These are phyloP conservation scores for Hemicrepidius hirtus DNA, from an alignment of 2,888 invertebrate genomes.

Conservation along the genomic window DNA sequence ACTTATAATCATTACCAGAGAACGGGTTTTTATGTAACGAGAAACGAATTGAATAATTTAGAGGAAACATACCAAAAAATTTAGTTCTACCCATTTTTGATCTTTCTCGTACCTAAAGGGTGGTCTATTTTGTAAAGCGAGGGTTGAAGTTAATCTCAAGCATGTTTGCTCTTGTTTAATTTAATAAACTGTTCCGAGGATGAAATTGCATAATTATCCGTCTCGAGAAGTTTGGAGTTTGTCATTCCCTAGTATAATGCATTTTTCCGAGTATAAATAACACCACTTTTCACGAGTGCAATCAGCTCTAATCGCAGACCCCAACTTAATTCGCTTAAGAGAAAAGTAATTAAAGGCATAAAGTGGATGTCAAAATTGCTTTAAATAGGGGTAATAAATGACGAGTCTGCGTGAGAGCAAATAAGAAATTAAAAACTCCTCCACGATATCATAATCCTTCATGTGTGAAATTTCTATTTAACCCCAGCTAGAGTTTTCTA, in stretches of 20 bases:
- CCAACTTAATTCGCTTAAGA: conserved; percentile 29
- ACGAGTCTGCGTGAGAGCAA: neutral
- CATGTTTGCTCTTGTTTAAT: too few relatives aligned
- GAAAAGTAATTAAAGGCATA: conserved; percentile 23
- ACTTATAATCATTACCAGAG: neutral
- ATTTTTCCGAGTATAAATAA: conserved; percentile 11
- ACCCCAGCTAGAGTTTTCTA: conserved; percentile 9
- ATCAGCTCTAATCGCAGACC: conserved; percentile 13
- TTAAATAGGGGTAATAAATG: neutral
- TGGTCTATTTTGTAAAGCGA: too few relatives aligned
- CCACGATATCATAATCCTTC: neutral
- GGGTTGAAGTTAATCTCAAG: too few relatives aligned
- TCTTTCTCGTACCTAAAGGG: too few relatives aligned
- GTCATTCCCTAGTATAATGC: conserved; percentile 14
- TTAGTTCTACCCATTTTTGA: too few relatives aligned
- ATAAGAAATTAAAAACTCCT: neutral
- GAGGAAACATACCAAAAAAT: too few relatives aligned
- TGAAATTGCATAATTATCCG: conserved; percentile 2
- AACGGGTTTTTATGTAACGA: conserved; percentile 11
- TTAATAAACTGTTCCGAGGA: too few relatives aligned
- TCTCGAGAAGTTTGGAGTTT: too few relatives aligned
- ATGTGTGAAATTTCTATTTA: conserved; percentile 37
- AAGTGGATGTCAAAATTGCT: neutral
- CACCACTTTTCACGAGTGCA: conserved; percentile 10
- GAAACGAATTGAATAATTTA: too few relatives aligned